phyloP scores from a whole-genome alignment of 2,113 vertebrate genomes.

The Hemibagrus wyckioides region DNA sequence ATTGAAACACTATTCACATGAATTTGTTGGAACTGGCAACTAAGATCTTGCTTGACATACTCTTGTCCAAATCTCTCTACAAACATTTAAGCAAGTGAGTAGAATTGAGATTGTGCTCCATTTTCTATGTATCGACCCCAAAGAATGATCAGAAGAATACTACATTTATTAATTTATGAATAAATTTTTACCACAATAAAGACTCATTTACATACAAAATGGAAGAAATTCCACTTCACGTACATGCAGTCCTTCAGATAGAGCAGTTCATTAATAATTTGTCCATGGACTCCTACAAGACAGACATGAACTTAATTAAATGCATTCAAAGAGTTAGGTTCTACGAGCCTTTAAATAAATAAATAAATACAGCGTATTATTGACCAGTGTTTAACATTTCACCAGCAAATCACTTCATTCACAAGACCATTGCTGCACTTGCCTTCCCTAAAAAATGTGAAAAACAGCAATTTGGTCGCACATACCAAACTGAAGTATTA shows the following conservation, averaged over 20 bases:
- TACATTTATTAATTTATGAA: not conserved
- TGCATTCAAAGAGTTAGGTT: not conserved
- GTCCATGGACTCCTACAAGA: not conserved
- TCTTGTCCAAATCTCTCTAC: not conserved
- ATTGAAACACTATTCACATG: too few species aligned
- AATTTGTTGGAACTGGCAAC: not conserved
- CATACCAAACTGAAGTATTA: slow-evolving; percentile 53
- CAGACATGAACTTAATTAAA: not conserved
- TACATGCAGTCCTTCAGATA: not conserved
- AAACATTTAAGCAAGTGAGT: not conserved
- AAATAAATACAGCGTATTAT: not conserved
- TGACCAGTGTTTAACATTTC: not conserved
- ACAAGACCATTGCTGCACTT: slow-evolving; percentile 21
- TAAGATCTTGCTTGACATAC: not conserved
- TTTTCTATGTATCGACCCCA: not conserved
- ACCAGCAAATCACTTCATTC: not conserved
- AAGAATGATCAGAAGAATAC: not conserved
- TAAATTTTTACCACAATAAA: not conserved
- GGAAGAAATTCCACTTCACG: too few species aligned
- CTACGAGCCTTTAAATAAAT: not conserved
- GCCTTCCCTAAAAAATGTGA: slow-evolving; percentile 16
- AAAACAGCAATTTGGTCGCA: slow-evolving; percentile 35
- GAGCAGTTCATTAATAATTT: not conserved
- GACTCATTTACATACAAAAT: not conserved
- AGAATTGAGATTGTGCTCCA: not conserved